A percentile compares a stretch with the other conserved stretches of the same genome.
These are phyloP conservation scores for Chymomyza procnemis DNA, from an alignment of 2,888 invertebrate species.

Conservation along the genomic window DNA sequence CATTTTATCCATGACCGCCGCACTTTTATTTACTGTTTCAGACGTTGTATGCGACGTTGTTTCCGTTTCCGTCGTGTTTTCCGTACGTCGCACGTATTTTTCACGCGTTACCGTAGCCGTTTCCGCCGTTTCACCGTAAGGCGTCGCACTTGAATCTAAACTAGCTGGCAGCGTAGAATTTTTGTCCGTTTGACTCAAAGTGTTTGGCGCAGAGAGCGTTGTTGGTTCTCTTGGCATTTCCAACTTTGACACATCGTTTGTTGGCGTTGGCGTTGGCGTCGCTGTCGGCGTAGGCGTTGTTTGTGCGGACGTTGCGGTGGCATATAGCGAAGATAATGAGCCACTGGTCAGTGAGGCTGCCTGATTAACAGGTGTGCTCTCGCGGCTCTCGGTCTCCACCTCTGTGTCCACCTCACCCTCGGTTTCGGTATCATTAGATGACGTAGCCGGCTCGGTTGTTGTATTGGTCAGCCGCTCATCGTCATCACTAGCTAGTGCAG, in stretches of 20 bases:
- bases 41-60: background rate
- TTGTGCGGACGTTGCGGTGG: constrained; percentile 6
- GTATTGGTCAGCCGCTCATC: constrained; percentile 40
- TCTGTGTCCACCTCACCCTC: constrained; percentile 52
- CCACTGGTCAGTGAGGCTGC: constrained; percentile 26
- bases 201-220: background rate
- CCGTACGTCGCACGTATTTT: constrained; percentile 49
- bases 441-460: constrained; percentile 44
- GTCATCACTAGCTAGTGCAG: constrained; percentile 36
- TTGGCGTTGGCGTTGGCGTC: constrained; percentile 32
- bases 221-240: background rate
- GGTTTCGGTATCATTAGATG: constrained; percentile 49
- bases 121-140: constrained; percentile 33
- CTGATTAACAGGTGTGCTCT: constrained; percentile 74
- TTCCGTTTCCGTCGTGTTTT: constrained; percentile 8
- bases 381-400: constrained; percentile 58
- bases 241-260: constrained; percentile 30
- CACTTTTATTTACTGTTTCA: constrained; percentile 21
- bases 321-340: constrained; percentile 38
- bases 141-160: constrained; percentile 49
- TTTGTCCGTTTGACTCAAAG: constrained; percentile 35
- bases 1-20: constrained; percentile 74
- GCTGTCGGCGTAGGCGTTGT: constrained; percentile 20
- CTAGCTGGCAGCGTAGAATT: constrained; percentile 56
- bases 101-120: constrained; percentile 47